Evolutionary conservation across 1,140 invertebrate genomes (phyloP), one percentile per base, ranked within the genome.

Genomic region (Drosophila suzukii): DNA sequence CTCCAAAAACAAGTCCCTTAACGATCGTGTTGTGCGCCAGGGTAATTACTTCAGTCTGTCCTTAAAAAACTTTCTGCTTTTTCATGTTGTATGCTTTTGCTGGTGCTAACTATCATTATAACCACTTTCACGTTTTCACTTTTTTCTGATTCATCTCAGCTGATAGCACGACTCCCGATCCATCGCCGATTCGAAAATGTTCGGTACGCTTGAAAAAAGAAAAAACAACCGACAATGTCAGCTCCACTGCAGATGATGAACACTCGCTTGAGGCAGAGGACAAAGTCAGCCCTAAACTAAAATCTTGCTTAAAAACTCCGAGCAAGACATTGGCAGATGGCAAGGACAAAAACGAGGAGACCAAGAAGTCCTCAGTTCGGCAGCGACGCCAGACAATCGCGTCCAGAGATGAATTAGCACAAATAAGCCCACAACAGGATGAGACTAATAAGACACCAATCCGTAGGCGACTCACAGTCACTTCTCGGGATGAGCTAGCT

Each of bases 101-200:
- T 27, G 27, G 27, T 4, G 27, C 5, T 27, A 27, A 20, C 17
- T 20, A 20, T 44, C 11, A 20, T 20, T 10, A 17, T 10, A 6
- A 24, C 4, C 3, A 44, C 15, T 20, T 20, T 20, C 4, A 17
- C 3, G 4, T 30, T 46, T 47, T 24, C 20, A 27, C 27, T 27
- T 27, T 15, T 49, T 36, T 13, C 15, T 11, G 47, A 7, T 53
- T 38, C 38, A n/a, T 7, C 10, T 13, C n/a, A 68, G 65, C 39
- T 4, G 30, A 53, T 30, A 53, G 46, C 34, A 65, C 47, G 17
- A 65, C 32, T 24, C 11, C 8, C 7, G 20, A 11, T 13, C 2
- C 11, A 11, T 3, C 7, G 0, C 0, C 8, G 4, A n/a, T 15
- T 5, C 8, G 13, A 2, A 15, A 12, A 13, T 47, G 24, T 13